Conservation (phyloP, 2,888 invertebrate species). For the Seira musarum region DNA sequence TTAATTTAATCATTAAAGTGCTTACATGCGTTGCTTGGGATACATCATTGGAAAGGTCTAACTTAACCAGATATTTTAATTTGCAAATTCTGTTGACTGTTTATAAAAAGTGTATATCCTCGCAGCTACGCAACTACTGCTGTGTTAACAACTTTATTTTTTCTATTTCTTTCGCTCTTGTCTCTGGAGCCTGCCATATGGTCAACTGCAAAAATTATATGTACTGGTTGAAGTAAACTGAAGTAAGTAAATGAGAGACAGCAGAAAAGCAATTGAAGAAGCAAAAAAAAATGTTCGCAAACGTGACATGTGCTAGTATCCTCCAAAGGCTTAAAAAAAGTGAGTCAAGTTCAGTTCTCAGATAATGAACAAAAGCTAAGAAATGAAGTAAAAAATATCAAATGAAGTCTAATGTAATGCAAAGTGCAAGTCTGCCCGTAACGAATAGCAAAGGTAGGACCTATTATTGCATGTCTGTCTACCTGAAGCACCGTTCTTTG, state of each 20-base stretch:
- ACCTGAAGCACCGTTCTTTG: conserved; percentile 37
- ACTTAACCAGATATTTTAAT: too few species aligned
- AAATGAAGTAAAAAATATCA: neutral
- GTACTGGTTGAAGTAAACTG: conserved; percentile 26
- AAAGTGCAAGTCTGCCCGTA: neutral
- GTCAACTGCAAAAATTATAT: conserved; percentile 51
- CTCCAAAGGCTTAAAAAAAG: neutral
- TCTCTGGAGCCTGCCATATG: conserved; percentile 58
- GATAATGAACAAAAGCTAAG: conserved; percentile 19
- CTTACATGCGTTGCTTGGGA: too few species aligned
- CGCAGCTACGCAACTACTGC: too few species aligned
- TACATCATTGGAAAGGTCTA: too few species aligned
- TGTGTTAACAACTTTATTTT: conserved; percentile 28
- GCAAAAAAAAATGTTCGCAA: conserved; percentile 13
- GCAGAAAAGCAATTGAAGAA: conserved; percentile 21
- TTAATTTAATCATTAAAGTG: too few species aligned
- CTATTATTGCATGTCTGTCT: neutral
- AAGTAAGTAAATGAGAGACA: conserved; percentile 1
- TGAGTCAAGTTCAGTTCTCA: conserved; percentile 6
- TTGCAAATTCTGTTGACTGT: too few species aligned
- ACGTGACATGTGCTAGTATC: conserved; percentile 11
- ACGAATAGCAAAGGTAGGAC: neutral
- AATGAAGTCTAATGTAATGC: conserved; percentile 8
- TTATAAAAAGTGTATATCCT: too few species aligned
- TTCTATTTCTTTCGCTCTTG: neutral